These are phyloP conservation scores for Bujurquina vittata DNA, from an alignment of 2,113 vertebrate species.

Conservation along the genomic window DNA sequence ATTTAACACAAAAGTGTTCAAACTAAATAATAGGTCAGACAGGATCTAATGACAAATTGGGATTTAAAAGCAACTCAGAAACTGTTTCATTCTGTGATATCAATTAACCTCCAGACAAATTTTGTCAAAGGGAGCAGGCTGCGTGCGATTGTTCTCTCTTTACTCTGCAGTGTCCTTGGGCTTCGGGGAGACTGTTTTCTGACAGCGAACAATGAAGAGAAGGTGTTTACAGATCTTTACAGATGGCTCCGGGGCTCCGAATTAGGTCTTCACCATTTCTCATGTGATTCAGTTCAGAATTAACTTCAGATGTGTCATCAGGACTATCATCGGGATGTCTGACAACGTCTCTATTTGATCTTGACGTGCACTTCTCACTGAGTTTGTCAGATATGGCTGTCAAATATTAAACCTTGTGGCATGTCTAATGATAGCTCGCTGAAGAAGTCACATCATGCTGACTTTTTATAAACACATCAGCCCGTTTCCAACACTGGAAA, in stretches of 20 bases:
- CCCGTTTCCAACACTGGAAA: conserved; percentile 1
- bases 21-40: conserved; percentile 53
- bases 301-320: conserved; percentile 73
- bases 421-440: conserved; percentile 69
- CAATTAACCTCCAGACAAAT: conserved; percentile 72
- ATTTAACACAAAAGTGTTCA: conserved; percentile 17
- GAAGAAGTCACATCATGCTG: conserved; percentile 37
- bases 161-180: conserved; percentile 69
- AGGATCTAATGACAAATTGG: conserved; percentile 47
- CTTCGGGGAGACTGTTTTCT: conserved; percentile 66
- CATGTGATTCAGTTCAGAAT: conserved; percentile 76
- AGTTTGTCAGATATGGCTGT: conserved; percentile 71
- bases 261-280: conserved; percentile 74
- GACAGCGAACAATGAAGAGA: conserved; percentile 74
- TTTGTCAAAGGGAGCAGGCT: conserved; percentile 66
- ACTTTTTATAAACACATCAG: conserved; percentile 39
- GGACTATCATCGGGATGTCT: conserved; percentile 64
- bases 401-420: conserved; percentile 66
- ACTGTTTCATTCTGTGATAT: conserved; percentile 59
- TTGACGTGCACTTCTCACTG: conserved; percentile 58
- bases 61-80: conserved; percentile 61
- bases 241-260: conserved; percentile 65
- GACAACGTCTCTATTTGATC: conserved; percentile 66
- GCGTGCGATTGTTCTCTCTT: conserved; percentile 67
- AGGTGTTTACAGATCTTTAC: conserved; percentile 79